Percentiles rank a stretch among this genome's conserved stretches.
phyloP scores from a whole-genome alignment of 2,888 invertebrate genomes.

The Agonum fuliginosum region DNA sequence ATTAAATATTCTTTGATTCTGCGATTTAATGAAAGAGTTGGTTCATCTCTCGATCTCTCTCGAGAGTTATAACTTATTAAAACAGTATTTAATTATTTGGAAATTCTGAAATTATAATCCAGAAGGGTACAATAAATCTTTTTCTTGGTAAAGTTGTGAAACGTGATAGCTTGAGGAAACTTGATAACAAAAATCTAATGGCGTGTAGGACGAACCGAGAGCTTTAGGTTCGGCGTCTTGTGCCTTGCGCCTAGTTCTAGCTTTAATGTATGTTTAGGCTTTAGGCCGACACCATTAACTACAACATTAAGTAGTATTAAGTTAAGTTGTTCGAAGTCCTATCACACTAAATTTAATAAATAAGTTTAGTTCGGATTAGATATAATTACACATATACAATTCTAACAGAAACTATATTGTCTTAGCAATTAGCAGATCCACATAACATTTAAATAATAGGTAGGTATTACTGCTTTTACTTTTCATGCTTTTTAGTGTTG shows the following conservation, averaged over 20 bases:
- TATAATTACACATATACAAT: no score
- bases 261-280: constrained; percentile 33
- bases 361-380: not conserved
- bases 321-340: constrained; percentile 5
- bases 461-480: no score
- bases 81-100: constrained; percentile 29
- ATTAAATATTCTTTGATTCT: constrained; percentile 32
- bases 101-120: constrained; percentile 20
- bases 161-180: constrained; percentile 31
- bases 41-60: not conserved
- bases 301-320: constrained; percentile 19
- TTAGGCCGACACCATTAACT: constrained; percentile 6
- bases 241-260: constrained; percentile 21
- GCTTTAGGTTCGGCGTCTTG: not conserved
- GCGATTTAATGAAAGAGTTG: constrained; percentile 6
- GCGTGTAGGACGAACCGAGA: not conserved
- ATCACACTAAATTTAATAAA: constrained; percentile 7
- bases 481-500: no score
- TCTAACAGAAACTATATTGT: no score
- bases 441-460: no score
- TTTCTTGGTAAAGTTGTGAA: constrained; percentile 10
- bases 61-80: constrained; percentile 28
- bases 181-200: constrained; percentile 35
- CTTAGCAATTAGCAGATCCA: no score
- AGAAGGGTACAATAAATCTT: constrained; percentile 16